Base-by-base conservation (phyloP, 2,888 invertebrate species). In the Drosophila testacea region DNA sequence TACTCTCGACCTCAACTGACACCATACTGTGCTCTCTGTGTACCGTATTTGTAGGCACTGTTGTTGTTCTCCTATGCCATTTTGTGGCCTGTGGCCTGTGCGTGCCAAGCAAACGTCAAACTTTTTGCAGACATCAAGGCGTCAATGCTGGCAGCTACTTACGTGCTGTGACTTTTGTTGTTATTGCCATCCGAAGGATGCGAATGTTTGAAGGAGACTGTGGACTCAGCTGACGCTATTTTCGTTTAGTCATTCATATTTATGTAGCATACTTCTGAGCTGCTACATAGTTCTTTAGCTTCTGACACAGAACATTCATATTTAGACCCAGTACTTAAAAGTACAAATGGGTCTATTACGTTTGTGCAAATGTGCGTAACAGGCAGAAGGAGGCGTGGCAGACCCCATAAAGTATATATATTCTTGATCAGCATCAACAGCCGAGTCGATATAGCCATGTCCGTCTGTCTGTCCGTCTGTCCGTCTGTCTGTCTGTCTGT, bases 71-170 rank as follows among this genome's bases (percentile, higher is more conserved):
- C 34, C 50, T 59, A 27, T 65, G 13, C 41, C 41, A 28, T 34
- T 27, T 41, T 68, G 46, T 55, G 28, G 42, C 55, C 51, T 57
- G 44, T 54, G 39, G 71, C 73, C 77, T 34, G 27, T 52, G 54
- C 71, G 72, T 70, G 71, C 41, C 65, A 55, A 42, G 68, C 60
- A 65, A 70, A 86, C 71, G 86, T 89, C 81, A 79, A 83, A 79
- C 51, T 78, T 81, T 75, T 48, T 70, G 77, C 88, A 86, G 85
- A 89, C 90, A 83, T 66, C 70, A 61, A 77, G 86, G 89, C 86
- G 88, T 89, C 90, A 65, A 77, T 65, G 67, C 68, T 68, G 65
- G 42, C 73, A 69, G 75, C 75, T 59, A 41, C 61, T 61, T 47
- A 59, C 64, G 60, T 54, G 66, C 76, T 70, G 56, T 65, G 77